Evolutionary conservation across 1,140 invertebrate species (phyloP).

Genomic region (Semibalanus balanoides): DNA sequence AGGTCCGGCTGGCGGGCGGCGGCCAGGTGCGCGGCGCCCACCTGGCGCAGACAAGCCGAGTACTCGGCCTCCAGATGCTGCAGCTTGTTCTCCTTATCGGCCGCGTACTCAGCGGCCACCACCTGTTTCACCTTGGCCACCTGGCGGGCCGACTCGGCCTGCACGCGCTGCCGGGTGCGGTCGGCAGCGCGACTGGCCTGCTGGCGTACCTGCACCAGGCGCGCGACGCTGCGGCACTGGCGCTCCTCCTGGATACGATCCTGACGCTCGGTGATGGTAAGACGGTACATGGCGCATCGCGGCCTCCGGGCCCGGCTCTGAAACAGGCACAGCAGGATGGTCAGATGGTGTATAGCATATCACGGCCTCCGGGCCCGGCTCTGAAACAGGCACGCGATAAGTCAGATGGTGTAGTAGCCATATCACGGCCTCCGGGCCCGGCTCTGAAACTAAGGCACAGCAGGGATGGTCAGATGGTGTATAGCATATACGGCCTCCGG

Average conservation of each 20-base stretch:
- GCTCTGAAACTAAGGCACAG: too few relatives aligned
- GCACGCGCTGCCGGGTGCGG: not conserved
- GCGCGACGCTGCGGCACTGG: not conserved
- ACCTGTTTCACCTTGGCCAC: not conserved
- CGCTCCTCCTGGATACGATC: not conserved
- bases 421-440: not conserved
- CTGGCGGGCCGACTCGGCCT: not conserved
- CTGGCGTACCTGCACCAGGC: not conserved
- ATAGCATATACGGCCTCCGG: too few relatives aligned
- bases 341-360: not conserved
- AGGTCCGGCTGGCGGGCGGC: not conserved
- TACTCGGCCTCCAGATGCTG: not conserved
- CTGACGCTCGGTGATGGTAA: not conserved
- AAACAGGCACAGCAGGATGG: too few relatives aligned
- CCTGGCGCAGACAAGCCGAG: not conserved
- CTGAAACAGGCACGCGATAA: too few relatives aligned
- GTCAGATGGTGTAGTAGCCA: not conserved
- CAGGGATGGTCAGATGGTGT: too few relatives aligned
- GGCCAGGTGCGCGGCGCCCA: not conserved
- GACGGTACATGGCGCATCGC: not conserved
- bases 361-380: not conserved
- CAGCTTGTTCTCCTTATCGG: constrained; percentile 3
- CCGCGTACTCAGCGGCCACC: not conserved
- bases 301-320: too few relatives aligned
- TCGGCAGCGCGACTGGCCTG: not conserved